Conservation (phyloP, 1,140 invertebrate species). For the Calliphora vicina region DNA sequence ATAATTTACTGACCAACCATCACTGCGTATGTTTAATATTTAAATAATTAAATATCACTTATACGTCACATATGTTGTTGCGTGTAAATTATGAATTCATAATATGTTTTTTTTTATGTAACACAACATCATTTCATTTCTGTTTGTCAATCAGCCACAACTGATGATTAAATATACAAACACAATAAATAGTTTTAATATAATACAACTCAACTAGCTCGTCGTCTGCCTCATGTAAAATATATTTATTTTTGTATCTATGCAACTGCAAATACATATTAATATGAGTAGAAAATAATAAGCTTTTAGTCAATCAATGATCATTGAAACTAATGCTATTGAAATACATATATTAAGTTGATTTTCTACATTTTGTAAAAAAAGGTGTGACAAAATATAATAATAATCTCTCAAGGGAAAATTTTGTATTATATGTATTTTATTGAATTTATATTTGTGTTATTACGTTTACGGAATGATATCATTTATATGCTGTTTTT, state of each 20-base stretch:
- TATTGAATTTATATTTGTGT: no score
- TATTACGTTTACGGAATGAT: no score
- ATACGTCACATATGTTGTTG: not conserved
- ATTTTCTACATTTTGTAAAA: no score
- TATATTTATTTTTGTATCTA: no score
- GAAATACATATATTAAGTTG: not conserved
- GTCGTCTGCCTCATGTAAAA: not conserved
- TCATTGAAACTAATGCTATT: not conserved
- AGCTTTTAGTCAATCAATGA: not conserved
- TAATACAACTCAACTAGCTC: no score
- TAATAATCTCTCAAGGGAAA: no score
- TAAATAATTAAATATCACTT: not conserved
- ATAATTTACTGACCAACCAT: not conserved
- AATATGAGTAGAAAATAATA: not conserved
- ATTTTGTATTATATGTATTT: no score
- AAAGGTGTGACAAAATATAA: no score
- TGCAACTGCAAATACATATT: no score
- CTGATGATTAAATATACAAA: not conserved
- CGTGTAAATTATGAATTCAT: not conserved
- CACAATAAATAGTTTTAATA: not conserved
- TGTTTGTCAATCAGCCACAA: not conserved
- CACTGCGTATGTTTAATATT: not conserved
- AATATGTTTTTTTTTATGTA: not conserved
- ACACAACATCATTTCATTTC: not conserved
- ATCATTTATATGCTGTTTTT: no score